Conservation (phyloP, 2,888 invertebrate genomes). For the Platypus cylindrus region DNA sequence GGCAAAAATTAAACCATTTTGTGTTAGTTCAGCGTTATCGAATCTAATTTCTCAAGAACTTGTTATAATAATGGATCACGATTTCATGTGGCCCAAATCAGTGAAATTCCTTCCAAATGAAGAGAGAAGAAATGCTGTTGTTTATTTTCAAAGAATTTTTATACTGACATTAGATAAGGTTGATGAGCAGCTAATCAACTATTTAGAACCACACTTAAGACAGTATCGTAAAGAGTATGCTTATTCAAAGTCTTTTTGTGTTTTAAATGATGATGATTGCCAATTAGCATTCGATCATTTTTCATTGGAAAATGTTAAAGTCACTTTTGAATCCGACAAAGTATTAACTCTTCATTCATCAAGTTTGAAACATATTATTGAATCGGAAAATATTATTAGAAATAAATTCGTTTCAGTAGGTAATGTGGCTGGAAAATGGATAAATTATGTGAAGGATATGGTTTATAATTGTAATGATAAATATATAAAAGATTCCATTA, state of each 20-base stretch:
- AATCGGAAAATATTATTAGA: slow-evolving; percentile 7
- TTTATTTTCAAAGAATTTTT: slow-evolving; percentile 20
- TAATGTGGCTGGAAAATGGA: slow-evolving; percentile 4
- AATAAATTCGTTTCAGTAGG: slow-evolving; percentile 5
- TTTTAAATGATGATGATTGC: slow-evolving; percentile 8
- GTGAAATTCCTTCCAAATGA: slow-evolving; percentile 16
- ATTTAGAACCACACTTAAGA: slow-evolving; percentile 7
- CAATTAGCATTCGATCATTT: too few relatives aligned
- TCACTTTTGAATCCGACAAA: not conserved
- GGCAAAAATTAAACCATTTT: slow-evolving; percentile 14
- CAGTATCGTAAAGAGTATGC: slow-evolving; percentile 6
- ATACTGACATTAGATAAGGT: slow-evolving; percentile 11
- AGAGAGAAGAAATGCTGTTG: slow-evolving; percentile 12
- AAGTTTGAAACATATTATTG: slow-evolving; percentile 8
- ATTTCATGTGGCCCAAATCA: slow-evolving; percentile 15
- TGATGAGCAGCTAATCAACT: slow-evolving; percentile 7
- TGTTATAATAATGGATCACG: slow-evolving; percentile 9
- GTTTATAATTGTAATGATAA: slow-evolving; percentile 11
- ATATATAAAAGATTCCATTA: slow-evolving; percentile 11
- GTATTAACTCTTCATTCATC: slow-evolving; percentile 4
- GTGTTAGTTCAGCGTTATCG: slow-evolving; percentile 18
- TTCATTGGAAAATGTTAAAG: slow-evolving; percentile 1
- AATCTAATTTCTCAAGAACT: slow-evolving; percentile 19
- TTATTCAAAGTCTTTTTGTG: slow-evolving; percentile 8
- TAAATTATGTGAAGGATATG: slow-evolving; percentile 7